Evolutionary conservation across 2,113 vertebrate genomes (phyloP).

Genomic region (Coreoperca whiteheadi): DNA sequence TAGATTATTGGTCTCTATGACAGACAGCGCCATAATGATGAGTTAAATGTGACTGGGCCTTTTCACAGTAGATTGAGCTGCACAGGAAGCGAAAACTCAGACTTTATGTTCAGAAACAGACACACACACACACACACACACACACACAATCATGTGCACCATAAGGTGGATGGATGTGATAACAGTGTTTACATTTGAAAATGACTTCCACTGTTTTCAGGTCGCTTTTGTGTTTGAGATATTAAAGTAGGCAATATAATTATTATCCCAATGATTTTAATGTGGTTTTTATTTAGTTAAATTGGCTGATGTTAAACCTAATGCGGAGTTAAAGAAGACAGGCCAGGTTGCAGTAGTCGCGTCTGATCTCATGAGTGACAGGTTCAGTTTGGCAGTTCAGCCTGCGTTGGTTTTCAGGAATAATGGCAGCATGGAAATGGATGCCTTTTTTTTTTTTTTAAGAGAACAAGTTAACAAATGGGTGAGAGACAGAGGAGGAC

Average conservation of each 20-base stretch:
- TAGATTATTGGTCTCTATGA: not conserved
- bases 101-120: not conserved
- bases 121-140: not conserved
- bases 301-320: not conserved
- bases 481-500: not conserved
- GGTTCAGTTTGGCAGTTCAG: too few relatives aligned
- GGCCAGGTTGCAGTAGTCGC: not conserved
- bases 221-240: not conserved
- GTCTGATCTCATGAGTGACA: not conserved
- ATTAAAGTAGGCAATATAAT: not conserved
- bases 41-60: not conserved
- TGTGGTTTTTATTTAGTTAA: not conserved
- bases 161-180: too few relatives aligned
- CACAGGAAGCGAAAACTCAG: not conserved
- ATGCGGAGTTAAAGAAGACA: not conserved
- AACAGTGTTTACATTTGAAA: not conserved
- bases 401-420: not conserved
- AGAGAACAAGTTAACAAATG: constrained; percentile 3
- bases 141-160: too few relatives aligned
- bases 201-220: not conserved
- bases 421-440: not conserved
- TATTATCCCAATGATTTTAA: not conserved
- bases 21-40: not conserved
- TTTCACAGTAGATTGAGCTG: not conserved
- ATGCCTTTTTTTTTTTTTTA: constrained; percentile 1